phyloP scores from a whole-genome alignment of 30 jellyfish, hydroid and myxozoan genomes.

The Euphysa ruthae region DNA sequence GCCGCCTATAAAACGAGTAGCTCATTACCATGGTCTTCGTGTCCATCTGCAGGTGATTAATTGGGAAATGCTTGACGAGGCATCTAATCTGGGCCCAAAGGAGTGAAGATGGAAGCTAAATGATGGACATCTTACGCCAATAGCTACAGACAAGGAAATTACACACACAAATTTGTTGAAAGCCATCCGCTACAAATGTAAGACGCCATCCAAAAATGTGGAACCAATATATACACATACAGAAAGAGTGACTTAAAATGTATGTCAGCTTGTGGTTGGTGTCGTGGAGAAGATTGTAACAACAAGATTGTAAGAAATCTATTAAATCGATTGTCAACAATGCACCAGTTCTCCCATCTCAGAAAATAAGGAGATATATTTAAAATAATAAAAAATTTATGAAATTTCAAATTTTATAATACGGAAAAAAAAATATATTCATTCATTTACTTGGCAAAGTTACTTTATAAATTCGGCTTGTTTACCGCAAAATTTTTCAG shows the following conservation, averaged over 20 bases:
- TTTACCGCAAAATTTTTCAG: too few species aligned
- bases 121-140: slow-evolving; percentile 28
- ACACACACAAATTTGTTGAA: slow-evolving; percentile 26
- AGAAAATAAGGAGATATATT: too few species aligned
- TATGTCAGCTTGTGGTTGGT: slow-evolving; percentile 27
- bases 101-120: slow-evolving; percentile 18
- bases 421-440: too few species aligned
- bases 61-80: slow-evolving; percentile 21
- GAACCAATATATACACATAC: slow-evolving; percentile 24
- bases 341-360: too few species aligned
- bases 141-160: slow-evolving; percentile 26
- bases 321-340: too few species aligned
- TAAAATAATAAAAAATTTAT: too few species aligned
- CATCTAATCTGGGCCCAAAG: neutral
- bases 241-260: slow-evolving; percentile 25
- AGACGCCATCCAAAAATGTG: slow-evolving; percentile 28
- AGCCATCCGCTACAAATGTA: slow-evolving; percentile 30
- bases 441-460: too few species aligned
- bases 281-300: slow-evolving; percentile 33
- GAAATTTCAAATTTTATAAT: too few species aligned
- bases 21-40: slow-evolving; percentile 22
- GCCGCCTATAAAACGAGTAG: slow-evolving; percentile 38
- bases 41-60: neutral
- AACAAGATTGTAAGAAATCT: slow-evolving; percentile 23
- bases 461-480: too few species aligned